Percentiles rank a stretch among this genome's conserved stretches.
phyloP scores from a whole-genome alignment of 2,888 invertebrate species.

The Xestia c-nigrum region DNA sequence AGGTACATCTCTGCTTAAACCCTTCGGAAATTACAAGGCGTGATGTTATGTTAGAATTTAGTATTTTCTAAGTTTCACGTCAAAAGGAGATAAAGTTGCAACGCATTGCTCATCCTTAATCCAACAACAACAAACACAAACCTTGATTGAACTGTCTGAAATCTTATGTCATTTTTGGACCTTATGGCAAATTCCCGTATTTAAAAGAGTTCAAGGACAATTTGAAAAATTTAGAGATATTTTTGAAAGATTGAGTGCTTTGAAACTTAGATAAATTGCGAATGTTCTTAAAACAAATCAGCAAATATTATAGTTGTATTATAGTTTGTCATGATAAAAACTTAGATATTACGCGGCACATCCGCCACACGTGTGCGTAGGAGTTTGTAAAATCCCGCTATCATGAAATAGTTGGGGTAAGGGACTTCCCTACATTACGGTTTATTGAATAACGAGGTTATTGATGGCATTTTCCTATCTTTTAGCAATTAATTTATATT shows the following conservation, averaged over 20 bases:
- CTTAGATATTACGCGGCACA: neutral
- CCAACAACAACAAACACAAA: neutral
- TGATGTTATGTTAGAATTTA: neutral
- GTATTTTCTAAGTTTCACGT: too few species aligned
- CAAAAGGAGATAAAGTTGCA: neutral
- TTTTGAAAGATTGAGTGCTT: too few species aligned
- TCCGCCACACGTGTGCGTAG: neutral
- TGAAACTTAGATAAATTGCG: too few species aligned
- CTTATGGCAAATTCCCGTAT: too few species aligned
- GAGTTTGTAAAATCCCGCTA: constrained; percentile 26
- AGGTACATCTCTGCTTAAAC: too few species aligned
- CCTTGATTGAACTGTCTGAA: neutral
- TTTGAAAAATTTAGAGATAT: too few species aligned
- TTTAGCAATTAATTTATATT: neutral
- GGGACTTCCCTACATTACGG: constrained; percentile 21
- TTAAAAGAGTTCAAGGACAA: too few species aligned
- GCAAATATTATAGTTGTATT: too few species aligned
- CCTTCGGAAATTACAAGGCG: too few species aligned
- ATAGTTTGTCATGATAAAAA: neutral
- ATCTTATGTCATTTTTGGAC: too few species aligned
- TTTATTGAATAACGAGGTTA: constrained; percentile 2
- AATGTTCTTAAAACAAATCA: too few species aligned
- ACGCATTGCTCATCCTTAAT: neutral
- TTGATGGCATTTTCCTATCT: neutral
- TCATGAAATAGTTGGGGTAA: neutral